These are phyloP conservation scores for Electrona antarctica DNA, from an alignment of 2,113 vertebrate species.

Conservation along the genomic window DNA sequence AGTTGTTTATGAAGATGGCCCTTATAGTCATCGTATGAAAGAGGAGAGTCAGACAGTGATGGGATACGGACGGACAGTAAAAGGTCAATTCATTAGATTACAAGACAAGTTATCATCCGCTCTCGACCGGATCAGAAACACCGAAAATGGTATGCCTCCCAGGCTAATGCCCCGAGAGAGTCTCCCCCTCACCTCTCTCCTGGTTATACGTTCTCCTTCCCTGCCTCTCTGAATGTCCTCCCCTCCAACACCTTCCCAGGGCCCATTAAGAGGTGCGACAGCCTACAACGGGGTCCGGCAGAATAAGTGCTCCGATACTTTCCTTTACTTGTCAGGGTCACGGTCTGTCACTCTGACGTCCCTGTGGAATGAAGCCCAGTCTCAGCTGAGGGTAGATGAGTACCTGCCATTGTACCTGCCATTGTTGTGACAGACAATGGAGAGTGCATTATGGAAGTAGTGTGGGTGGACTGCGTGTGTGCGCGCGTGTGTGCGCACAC, in stretches of 20 bases:
- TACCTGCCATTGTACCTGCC: slow-evolving; percentile 28
- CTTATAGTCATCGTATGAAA: no score
- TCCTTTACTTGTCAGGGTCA: slow-evolving; percentile 28
- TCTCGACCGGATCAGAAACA: no score
- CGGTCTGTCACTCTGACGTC: slow-evolving; percentile 11
- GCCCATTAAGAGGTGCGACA: slow-evolving; percentile 1
- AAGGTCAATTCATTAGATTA: no score
- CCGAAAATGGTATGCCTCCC: no score
- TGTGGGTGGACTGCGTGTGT: slow-evolving; percentile 25
- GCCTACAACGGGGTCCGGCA: slow-evolving; percentile 4
- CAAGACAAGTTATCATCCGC: no score
- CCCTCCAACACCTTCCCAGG: not conserved
- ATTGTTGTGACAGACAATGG: not conserved
- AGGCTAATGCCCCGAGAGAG: no score
- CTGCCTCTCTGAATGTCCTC: not conserved
- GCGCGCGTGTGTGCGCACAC: no score
- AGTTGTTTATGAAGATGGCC: no score
- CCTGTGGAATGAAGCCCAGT: slow-evolving; percentile 24
- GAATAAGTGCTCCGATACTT: slow-evolving; percentile 14
- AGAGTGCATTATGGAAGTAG: slow-evolving; percentile 38
- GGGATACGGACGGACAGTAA: no score
- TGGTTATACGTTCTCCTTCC: no score
- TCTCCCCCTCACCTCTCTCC: not conserved
- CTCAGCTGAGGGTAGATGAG: slow-evolving; percentile 12
- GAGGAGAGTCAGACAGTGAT: no score